phyloP scores from a whole-genome alignment of 2,888 invertebrate genomes.

The Pharmacophagus antenor region DNA sequence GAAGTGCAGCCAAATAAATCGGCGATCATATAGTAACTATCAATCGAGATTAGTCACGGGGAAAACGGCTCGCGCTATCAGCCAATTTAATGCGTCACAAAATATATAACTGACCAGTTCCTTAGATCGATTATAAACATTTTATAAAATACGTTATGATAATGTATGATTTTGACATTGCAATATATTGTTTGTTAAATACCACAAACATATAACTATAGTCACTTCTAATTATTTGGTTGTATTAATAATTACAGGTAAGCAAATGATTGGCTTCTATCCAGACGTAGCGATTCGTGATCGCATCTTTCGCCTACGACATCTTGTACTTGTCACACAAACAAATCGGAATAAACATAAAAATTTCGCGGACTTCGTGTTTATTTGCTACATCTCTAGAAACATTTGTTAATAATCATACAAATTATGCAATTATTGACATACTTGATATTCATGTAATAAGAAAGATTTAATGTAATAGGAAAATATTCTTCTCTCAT shows the following conservation, averaged over 20 bases:
- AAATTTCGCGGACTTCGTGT: not conserved
- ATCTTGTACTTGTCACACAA: slow-evolving; percentile 40
- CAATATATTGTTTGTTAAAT: not conserved
- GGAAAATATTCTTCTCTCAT: not conserved
- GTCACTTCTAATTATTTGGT: not conserved
- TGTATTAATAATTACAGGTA: slow-evolving; percentile 62
- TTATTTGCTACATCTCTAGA: not conserved
- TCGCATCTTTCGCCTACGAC: slow-evolving; percentile 56
- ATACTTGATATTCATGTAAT: not conserved
- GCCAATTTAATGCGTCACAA: slow-evolving; percentile 27
- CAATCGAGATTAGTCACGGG: slow-evolving; percentile 45
- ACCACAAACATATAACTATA: not conserved
- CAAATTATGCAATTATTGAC: not conserved
- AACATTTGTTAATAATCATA: not conserved
- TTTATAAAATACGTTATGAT: no score
- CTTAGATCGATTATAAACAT: slow-evolving; percentile 11
- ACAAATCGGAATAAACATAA: slow-evolving; percentile 21
- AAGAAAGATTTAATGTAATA: not conserved
- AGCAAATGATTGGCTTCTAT: slow-evolving; percentile 63
- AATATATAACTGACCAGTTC: slow-evolving; percentile 1
- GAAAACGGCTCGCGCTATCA: slow-evolving; percentile 32
- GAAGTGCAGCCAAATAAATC: slow-evolving; percentile 65
- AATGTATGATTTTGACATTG: not conserved
- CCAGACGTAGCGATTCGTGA: slow-evolving; percentile 52
- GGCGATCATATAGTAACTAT: slow-evolving; percentile 43